Conservation (phyloP, 2,113 vertebrate genomes). For the Electrona antarctica region DNA sequence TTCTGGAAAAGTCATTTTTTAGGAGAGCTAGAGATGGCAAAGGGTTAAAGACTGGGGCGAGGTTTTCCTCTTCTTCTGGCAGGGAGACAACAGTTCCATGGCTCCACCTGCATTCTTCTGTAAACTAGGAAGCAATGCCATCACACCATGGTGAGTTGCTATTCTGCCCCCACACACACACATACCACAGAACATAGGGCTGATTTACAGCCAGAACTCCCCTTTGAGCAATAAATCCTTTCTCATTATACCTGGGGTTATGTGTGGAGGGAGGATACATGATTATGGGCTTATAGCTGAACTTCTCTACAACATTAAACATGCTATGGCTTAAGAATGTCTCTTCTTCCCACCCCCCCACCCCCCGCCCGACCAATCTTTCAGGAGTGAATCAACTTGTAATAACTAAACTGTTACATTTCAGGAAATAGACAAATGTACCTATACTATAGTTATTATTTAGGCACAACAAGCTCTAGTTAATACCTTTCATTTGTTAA, state of each 20-base stretch:
- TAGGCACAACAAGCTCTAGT: too few species aligned
- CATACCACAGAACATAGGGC: conserved; percentile 14
- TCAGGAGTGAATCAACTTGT: too few species aligned
- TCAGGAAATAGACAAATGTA: too few species aligned
- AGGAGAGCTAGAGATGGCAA: conserved; percentile 27
- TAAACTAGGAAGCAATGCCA: conserved; percentile 28
- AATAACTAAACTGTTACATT: too few species aligned
- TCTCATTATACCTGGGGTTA: conserved; percentile 5
- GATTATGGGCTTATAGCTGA: neutral
- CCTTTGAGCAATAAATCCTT: neutral
- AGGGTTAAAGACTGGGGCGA: conserved; percentile 42
- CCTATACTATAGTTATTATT: too few species aligned
- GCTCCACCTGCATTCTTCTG: neutral
- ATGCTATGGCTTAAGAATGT: neutral
- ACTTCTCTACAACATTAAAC: neutral
- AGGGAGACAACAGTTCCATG: conserved; percentile 7
- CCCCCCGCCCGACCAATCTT: too few species aligned
- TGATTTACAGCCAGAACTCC: neutral
- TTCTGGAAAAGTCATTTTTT: conserved; percentile 59
- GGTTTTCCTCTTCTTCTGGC: conserved; percentile 1
- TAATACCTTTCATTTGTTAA: too few species aligned
- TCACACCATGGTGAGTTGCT: conserved; percentile 13
- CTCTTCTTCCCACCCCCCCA: neutral
- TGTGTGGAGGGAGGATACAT: conserved; percentile 3
- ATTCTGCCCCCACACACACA: conserved; percentile 34